phyloP scores from a whole-genome alignment of 2,888 invertebrate species.

The Trichogramma dendrolimi region DNA sequence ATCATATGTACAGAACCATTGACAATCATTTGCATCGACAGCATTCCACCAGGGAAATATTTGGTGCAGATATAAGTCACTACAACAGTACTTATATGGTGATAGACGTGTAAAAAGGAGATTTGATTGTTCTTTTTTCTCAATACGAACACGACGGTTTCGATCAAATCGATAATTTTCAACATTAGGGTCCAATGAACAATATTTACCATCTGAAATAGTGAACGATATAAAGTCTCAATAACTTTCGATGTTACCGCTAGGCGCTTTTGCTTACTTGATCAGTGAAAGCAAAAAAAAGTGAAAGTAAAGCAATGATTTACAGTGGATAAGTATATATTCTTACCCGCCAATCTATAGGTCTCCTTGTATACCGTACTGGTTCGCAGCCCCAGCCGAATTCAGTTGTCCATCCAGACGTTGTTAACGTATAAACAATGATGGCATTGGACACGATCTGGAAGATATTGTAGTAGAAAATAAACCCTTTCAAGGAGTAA shows the following conservation, averaged over 20 bases:
- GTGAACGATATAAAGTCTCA: not conserved
- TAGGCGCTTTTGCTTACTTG: no score
- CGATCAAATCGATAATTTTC: slow-evolving; percentile 63
- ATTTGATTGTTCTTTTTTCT: slow-evolving; percentile 68
- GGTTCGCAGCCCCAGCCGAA: slow-evolving; percentile 63
- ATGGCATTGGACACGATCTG: slow-evolving; percentile 53
- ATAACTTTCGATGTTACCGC: not conserved
- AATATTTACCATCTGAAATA: slow-evolving; percentile 41
- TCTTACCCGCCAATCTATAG: slow-evolving; percentile 21
- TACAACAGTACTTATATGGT: slow-evolving; percentile 62
- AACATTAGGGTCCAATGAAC: slow-evolving; percentile 60
- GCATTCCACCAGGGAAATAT: slow-evolving; percentile 62
- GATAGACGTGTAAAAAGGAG: slow-evolving; percentile 68
- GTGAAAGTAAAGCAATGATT: not conserved
- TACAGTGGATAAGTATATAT: not conserved
- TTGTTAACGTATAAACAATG: slow-evolving; percentile 44
- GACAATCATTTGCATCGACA: slow-evolving; percentile 58
- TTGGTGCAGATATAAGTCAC: slow-evolving; percentile 60
- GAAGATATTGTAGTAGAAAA: slow-evolving; percentile 71
- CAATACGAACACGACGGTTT: slow-evolving; percentile 67
- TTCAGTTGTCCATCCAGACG: slow-evolving; percentile 61
- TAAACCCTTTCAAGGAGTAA: slow-evolving; percentile 62
- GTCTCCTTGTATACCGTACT: slow-evolving; percentile 56
- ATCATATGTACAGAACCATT: slow-evolving; percentile 66
- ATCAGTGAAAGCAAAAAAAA: not conserved